Evolutionary conservation across 2,888 invertebrate species (phyloP).

Genomic region (Xiphydria camelus): DNA sequence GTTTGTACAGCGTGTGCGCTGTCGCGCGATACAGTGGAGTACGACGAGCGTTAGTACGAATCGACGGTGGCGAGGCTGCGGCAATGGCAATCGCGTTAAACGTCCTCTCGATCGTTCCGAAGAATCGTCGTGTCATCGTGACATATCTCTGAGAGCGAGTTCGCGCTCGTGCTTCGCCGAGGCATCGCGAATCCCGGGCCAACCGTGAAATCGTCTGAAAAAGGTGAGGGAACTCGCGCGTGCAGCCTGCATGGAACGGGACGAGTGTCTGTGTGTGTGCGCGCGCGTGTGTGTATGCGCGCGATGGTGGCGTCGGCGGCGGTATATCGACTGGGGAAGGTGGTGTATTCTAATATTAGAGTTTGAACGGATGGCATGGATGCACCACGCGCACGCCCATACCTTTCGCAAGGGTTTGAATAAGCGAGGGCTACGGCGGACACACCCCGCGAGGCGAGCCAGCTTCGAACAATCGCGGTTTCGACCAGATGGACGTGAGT

Average conservation of each 20-base stretch:
- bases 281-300: conserved; percentile 10
- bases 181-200: background rate
- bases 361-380: conserved; percentile 22
- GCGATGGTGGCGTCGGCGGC: conserved; percentile 4
- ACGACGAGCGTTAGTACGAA: too few species aligned
- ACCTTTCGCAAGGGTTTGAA: too few species aligned
- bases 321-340: conserved; percentile 29
- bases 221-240: background rate
- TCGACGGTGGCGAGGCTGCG: too few species aligned
- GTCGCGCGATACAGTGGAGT: too few species aligned
- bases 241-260: too few species aligned
- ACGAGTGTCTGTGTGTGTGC: conserved; percentile 4
- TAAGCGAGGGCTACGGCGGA: conserved; percentile 7
- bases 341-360: conserved; percentile 39
- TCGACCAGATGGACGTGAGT: conserved; percentile 32
- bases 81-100: too few species aligned
- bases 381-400: too few species aligned
- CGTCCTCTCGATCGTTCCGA: too few species aligned
- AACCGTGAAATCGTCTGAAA: background rate
- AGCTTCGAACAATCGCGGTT: conserved; percentile 7
- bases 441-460: background rate
- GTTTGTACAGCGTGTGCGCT: conserved; percentile 36
- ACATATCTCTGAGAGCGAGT: too few species aligned
- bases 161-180: too few species aligned
- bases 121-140: too few species aligned